Conservation (phyloP, 1,140 invertebrate species). For the Diabrotica undecimpunctata region DNA sequence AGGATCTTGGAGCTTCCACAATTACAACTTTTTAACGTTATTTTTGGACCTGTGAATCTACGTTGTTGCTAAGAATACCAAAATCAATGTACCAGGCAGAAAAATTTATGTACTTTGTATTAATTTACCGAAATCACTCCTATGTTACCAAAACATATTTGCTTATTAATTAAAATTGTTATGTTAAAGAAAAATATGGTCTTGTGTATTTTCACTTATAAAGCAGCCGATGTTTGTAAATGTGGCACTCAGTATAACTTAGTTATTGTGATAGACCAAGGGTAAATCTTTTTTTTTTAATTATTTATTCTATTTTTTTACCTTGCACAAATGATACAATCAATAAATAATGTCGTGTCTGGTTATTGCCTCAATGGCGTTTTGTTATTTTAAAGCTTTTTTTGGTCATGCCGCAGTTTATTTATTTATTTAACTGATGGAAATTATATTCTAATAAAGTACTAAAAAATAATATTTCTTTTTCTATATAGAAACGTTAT, state of each 20-base stretch:
- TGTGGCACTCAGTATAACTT: conserved; percentile 5
- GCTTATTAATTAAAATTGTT: too few relatives aligned
- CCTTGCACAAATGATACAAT: conserved; percentile 11
- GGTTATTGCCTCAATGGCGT: neutral
- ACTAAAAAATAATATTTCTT: conserved; percentile 21
- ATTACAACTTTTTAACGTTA: too few relatives aligned
- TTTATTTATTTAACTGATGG: conserved; percentile 44
- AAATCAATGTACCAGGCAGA: too few relatives aligned
- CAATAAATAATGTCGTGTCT: neutral
- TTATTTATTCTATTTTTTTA: conserved; percentile 25
- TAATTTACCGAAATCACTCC: too few relatives aligned
- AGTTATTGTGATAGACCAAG: conserved; percentile 24
- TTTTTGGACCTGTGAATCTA: too few relatives aligned
- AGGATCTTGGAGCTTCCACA: too few relatives aligned
- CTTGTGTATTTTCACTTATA: neutral
- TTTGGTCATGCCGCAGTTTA: conserved; percentile 42
- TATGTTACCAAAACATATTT: too few relatives aligned
- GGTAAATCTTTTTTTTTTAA: conserved; percentile 23
- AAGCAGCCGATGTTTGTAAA: neutral
- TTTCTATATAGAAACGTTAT: too few relatives aligned
- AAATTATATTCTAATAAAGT: conserved; percentile 46
- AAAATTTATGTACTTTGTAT: too few relatives aligned
- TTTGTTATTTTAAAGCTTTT: conserved; percentile 3
- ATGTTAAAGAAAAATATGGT: neutral
- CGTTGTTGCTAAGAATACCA: too few relatives aligned